Evolutionary conservation across 2,113 vertebrate species (phyloP).

Genomic region (Pogona vitticeps): DNA sequence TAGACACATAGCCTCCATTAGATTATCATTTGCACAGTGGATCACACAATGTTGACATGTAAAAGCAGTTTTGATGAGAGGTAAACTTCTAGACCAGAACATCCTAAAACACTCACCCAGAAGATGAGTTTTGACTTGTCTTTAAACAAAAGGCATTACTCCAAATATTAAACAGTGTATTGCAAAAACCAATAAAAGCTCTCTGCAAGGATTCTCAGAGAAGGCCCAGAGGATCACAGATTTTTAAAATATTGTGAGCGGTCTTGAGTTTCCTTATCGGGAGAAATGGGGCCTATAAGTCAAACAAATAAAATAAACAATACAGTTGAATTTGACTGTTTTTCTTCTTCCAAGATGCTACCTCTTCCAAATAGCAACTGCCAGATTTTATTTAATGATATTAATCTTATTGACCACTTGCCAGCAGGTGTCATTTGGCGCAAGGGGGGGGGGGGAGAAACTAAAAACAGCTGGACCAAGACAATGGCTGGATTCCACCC

Average conservation of each 20-base stretch:
- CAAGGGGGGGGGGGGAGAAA: not conserved
- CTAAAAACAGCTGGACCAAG: not conserved
- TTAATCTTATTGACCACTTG: not conserved
- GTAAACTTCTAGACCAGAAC: not conserved
- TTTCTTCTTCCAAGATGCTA: not conserved
- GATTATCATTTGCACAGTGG: not conserved
- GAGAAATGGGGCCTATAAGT: no score
- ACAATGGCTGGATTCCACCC: not conserved
- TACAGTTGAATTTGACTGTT: not conserved
- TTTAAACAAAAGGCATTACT: no score
- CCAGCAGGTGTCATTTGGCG: not conserved
- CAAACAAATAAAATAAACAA: no score
- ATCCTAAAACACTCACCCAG: not conserved
- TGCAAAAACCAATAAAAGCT: not conserved
- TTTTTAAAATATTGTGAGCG: no score
- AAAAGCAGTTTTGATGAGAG: not conserved
- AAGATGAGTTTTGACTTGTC: not conserved
- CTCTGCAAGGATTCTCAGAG: not conserved
- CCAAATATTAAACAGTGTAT: no score
- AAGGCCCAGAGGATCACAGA: not conserved
- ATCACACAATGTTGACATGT: not conserved
- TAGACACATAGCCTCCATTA: not conserved
- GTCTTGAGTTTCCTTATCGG: no score
- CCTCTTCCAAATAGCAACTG: conserved; percentile 5
- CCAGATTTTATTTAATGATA: not conserved